These are phyloP conservation scores for Albula goreensis DNA, from an alignment of 2,113 vertebrate genomes.

Conservation along the genomic window DNA sequence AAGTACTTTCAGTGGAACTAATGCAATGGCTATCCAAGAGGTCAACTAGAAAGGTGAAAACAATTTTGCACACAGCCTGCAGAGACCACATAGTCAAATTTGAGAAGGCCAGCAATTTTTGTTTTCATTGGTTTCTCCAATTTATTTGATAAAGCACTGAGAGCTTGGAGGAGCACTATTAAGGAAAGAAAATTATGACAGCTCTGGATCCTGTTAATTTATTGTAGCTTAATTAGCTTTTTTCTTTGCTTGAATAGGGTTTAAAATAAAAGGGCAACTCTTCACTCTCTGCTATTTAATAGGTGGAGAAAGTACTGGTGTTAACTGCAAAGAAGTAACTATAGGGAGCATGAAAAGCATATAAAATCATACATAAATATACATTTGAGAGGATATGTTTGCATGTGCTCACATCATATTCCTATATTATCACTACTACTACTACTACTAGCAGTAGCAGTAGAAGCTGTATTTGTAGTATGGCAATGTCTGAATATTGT, in stretches of 20 bases:
- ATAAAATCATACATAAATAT: too few species aligned
- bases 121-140: constrained; percentile 59
- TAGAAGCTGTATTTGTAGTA: too few species aligned
- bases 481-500: too few species aligned
- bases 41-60: constrained; percentile 63
- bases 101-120: constrained; percentile 50
- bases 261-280: constrained; percentile 41
- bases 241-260: constrained; percentile 34
- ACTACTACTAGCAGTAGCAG: too few species aligned
- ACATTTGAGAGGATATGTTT: too few species aligned
- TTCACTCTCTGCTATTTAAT: constrained; percentile 26
- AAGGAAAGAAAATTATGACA: constrained; percentile 51
- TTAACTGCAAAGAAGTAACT: not conserved
- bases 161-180: constrained; percentile 40
- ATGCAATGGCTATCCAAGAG: constrained; percentile 51
- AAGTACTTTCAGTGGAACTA: not conserved
- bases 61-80: constrained; percentile 63
- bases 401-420: too few species aligned
- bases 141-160: constrained; percentile 57
- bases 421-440: too few species aligned
- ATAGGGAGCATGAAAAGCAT: not conserved
- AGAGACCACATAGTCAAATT: constrained; percentile 62
- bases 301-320: not conserved
- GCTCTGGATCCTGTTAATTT: constrained; percentile 52
- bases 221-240: constrained; percentile 55